These are phyloP conservation scores for Automeris io DNA, from an alignment of 2,888 invertebrate genomes.

Conservation along the genomic window DNA sequence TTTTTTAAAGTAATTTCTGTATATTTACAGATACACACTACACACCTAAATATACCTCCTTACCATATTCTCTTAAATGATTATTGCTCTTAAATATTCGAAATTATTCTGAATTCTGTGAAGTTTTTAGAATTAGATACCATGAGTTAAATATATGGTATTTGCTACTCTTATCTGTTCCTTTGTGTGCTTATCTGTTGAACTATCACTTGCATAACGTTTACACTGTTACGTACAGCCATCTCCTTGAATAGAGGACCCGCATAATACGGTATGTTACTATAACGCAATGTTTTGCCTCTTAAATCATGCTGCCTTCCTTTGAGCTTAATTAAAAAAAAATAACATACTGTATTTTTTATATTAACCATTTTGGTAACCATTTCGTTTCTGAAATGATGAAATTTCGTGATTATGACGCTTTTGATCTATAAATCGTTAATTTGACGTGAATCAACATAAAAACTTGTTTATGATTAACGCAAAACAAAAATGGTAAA, in stretches of 20 bases:
- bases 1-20: no score
- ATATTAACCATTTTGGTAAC: background rate
- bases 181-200: background rate
- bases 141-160: no score
- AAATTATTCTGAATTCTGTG: no score
- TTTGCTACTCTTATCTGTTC: no score
- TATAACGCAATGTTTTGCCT: slow-evolving; percentile 12
- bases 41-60: no score
- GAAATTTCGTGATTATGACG: background rate
- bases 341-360: no score
- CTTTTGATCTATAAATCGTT: background rate
- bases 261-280: slow-evolving; percentile 12
- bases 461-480: slow-evolving; percentile 41
- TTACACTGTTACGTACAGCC: slow-evolving; percentile 11
- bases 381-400: background rate
- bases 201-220: slow-evolving; percentile 7
- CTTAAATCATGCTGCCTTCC: background rate
- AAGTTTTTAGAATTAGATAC: no score
- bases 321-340: no score
- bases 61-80: no score
- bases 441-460: slow-evolving; percentile 13
- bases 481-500: slow-evolving; percentile 48
- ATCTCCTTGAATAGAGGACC: slow-evolving; percentile 1
- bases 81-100: no score
- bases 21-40: no score